Evolutionary conservation across 2,888 invertebrate species (phyloP).

Genomic region (Globia sparganii): DNA sequence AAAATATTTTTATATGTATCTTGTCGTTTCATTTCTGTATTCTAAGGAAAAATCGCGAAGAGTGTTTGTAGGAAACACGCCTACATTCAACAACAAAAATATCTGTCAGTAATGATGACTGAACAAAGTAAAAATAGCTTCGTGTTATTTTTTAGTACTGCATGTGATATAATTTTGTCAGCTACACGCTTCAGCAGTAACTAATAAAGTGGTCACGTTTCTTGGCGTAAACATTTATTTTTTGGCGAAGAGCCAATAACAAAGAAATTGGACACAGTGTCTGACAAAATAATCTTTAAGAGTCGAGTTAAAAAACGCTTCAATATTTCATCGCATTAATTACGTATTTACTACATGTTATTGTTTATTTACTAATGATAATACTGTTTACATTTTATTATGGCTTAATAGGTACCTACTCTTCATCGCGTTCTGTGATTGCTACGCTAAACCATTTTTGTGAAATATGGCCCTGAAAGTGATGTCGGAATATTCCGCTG

Average conservation of each 20-base stretch:
- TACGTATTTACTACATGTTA: conserved; percentile 19
- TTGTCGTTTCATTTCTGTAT: conserved; percentile 74
- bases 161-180: conserved; percentile 66
- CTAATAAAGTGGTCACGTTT: conserved; percentile 77
- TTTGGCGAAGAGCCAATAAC: conserved; percentile 74
- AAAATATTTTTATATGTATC: conserved; percentile 91
- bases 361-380: conserved; percentile 37
- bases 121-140: conserved; percentile 69
- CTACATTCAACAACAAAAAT: conserved; percentile 66
- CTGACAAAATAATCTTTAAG: conserved; percentile 49
- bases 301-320: conserved; percentile 3
- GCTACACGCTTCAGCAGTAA: conserved; percentile 59
- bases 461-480: conserved; percentile 49
- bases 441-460: conserved; percentile 24
- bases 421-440: conserved; percentile 35
- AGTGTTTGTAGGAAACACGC: conserved; percentile 46
- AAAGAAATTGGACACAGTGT: conserved; percentile 55
- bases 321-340: conserved; percentile 11
- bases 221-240: conserved; percentile 73
- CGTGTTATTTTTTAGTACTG: conserved; percentile 67
- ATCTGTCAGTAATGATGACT: conserved; percentile 66
- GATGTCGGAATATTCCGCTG: conserved; percentile 52
- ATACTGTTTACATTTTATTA: conserved; percentile 41
- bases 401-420: no score
- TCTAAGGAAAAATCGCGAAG: background rate